phyloP scores from a whole-genome alignment of 2,888 invertebrate genomes.

The Phyto melanocephala region DNA sequence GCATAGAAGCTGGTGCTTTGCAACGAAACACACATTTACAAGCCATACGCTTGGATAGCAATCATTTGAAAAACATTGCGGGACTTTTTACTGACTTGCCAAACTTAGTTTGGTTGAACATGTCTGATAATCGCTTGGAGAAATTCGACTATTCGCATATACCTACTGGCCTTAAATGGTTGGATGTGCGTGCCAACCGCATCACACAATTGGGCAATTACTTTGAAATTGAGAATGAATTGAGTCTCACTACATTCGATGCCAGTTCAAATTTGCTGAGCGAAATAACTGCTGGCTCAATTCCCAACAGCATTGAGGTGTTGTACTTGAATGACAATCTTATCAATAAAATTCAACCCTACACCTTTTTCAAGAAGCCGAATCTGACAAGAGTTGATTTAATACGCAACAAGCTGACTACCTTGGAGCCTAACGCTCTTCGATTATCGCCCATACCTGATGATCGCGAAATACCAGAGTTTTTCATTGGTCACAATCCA shows the following conservation, averaged over 20 bases:
- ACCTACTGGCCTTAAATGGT: slow-evolving; percentile 90
- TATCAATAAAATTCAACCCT: slow-evolving; percentile 91
- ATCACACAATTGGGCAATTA: slow-evolving; percentile 90
- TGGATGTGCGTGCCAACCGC: slow-evolving; percentile 93
- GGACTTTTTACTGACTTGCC: slow-evolving; percentile 90
- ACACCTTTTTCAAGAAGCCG: slow-evolving; percentile 93
- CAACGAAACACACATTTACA: slow-evolving; percentile 88
- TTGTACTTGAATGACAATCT: slow-evolving; percentile 93
- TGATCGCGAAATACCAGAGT: slow-evolving; percentile 89
- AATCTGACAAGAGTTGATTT: slow-evolving; percentile 95
- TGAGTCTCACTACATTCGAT: slow-evolving; percentile 90
- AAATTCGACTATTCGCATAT: slow-evolving; percentile 94
- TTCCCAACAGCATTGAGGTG: slow-evolving; percentile 91
- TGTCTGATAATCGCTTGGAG: slow-evolving; percentile 93
- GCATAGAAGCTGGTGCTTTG: slow-evolving; percentile 89
- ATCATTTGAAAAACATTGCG: slow-evolving; percentile 89
- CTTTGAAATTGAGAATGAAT: slow-evolving; percentile 85
- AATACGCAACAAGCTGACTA: slow-evolving; percentile 93
- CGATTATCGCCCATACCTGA: slow-evolving; percentile 89
- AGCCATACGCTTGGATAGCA: slow-evolving; percentile 92
- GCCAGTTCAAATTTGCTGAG: slow-evolving; percentile 92
- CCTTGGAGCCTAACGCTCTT: slow-evolving; percentile 93
- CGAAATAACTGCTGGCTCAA: slow-evolving; percentile 86
- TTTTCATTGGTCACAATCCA: slow-evolving; percentile 95
- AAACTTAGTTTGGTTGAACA: slow-evolving; percentile 92